A percentile compares a stretch with the other conserved stretches of the same genome.
Conservation (phyloP, 2,888 invertebrate genomes). For the Oxystoma pomonae region DNA sequence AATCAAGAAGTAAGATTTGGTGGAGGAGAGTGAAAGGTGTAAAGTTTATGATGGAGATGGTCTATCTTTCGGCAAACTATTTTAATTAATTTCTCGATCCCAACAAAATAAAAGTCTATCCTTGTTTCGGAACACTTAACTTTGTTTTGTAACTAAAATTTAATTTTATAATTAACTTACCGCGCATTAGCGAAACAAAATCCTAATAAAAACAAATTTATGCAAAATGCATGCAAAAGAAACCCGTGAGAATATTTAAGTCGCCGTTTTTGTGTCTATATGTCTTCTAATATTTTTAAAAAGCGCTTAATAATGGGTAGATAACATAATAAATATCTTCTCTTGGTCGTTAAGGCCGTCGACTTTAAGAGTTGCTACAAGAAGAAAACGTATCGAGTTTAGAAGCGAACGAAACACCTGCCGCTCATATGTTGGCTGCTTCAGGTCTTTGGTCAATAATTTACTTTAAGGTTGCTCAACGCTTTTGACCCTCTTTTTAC, state of each 20-base stretch:
- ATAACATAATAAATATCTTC: not conserved
- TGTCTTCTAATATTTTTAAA: not conserved
- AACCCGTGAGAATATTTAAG: not conserved
- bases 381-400: not conserved
- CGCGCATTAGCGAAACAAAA: no score
- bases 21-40: no score
- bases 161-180: no score
- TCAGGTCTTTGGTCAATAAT: not conserved
- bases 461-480: not conserved
- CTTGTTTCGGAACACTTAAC: no score
- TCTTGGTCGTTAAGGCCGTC: not conserved
- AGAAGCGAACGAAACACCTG: conserved; percentile 1
- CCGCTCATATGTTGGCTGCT: conserved; percentile 3
- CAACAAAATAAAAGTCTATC: no score
- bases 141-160: no score
- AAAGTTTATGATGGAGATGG: no score
- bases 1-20: no score
- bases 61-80: no score
- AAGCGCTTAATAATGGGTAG: not conserved
- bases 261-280: not conserved
- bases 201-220: not conserved
- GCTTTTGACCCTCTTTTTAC: not conserved
- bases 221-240: not conserved
- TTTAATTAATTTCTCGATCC: no score
- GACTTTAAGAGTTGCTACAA: not conserved